These are phyloP conservation scores for Hirundo rustica DNA, from an alignment of 2,797 vertebrate genomes.

Conservation along the genomic window DNA sequence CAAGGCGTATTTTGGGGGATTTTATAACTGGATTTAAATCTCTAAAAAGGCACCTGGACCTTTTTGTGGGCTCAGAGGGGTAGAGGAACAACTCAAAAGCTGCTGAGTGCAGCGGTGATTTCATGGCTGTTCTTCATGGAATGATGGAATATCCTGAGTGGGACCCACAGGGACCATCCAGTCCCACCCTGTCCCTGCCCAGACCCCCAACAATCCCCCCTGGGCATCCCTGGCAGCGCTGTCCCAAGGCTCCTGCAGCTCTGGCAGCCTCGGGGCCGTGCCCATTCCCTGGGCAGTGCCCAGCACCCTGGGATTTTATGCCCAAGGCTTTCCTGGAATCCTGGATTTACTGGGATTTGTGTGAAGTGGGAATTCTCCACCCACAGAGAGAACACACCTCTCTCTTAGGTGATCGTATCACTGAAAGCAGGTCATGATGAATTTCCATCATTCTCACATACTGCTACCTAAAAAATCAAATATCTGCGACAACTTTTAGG, in stretches of 20 bases:
- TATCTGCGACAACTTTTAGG: not conserved
- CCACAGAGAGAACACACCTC: no score
- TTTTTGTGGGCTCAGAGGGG: not conserved
- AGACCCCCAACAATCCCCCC: not conserved
- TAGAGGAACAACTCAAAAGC: not conserved
- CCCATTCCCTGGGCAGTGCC: not conserved
- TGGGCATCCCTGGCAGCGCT: not conserved
- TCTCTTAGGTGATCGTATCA: not conserved
- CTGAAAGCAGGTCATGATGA: not conserved
- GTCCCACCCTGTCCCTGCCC: not conserved
- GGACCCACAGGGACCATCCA: not conserved
- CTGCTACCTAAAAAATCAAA: not conserved
- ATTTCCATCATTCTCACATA: not conserved
- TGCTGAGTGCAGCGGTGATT: not conserved
- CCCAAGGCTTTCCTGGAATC: not conserved
- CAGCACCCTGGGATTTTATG: not conserved
- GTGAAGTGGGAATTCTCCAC: not conserved
- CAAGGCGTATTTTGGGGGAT: not conserved
- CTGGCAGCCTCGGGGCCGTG: not conserved
- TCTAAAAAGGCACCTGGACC: not conserved
- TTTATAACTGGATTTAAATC: not conserved
- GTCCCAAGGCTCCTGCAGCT: not conserved
- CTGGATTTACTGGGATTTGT: not conserved
- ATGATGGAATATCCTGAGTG: fast-evolving
- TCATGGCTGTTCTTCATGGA: not conserved